phyloP scores from a whole-genome alignment of 2,888 invertebrate genomes.

The Ephialtes manifestator region DNA sequence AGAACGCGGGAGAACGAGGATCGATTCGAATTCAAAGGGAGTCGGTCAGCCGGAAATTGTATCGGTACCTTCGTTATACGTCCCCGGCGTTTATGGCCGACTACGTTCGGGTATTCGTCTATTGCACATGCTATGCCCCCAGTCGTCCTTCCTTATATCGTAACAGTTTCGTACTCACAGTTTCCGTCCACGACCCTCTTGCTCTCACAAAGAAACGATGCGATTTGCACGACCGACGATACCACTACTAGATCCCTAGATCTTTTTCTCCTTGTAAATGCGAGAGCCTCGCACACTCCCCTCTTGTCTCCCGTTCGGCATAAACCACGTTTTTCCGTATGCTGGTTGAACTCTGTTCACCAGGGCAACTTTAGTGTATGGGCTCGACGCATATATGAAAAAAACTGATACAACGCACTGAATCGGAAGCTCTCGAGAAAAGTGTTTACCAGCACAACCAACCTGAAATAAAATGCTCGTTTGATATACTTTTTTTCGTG shows the following conservation, averaged over 20 bases:
- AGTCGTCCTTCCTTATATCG: conserved; percentile 6
- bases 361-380: conserved; percentile 30
- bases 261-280: conserved; percentile 52
- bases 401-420: conserved; percentile 24
- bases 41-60: conserved; percentile 74
- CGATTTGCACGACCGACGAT: conserved; percentile 61
- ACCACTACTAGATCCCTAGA: conserved; percentile 5
- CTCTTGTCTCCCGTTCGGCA: conserved; percentile 23
- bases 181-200: neutral
- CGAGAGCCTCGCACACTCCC: neutral
- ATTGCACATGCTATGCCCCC: neutral
- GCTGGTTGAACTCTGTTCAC: conserved; percentile 40
- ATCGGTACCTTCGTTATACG: conserved; percentile 70
- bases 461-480: neutral
- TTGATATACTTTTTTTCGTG: neutral
- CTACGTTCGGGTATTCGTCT: conserved; percentile 16
- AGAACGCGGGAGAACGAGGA: conserved; percentile 52
- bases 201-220: conserved; percentile 51
- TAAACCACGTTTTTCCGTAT: conserved; percentile 29
- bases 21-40: conserved; percentile 73
- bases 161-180: conserved; percentile 16
- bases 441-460: neutral
- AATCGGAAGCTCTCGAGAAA: conserved; percentile 40
- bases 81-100: conserved; percentile 62
- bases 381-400: conserved; percentile 6